phyloP scores from a whole-genome alignment of 2,113 vertebrate species.

The Cochlearius cochlearius region DNA sequence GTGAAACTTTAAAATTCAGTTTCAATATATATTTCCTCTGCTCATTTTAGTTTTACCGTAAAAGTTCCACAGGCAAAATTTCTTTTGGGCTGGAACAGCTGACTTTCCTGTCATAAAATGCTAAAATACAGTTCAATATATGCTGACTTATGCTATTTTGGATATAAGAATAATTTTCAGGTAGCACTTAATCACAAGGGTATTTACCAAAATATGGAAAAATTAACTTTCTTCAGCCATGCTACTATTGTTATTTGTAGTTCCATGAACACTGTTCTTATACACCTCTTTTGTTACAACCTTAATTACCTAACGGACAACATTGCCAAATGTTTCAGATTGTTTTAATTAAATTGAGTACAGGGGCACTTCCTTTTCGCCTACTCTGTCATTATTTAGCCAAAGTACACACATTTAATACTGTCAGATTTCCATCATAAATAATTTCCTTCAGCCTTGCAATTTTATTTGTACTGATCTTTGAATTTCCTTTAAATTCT shows the following conservation, averaged over 20 bases:
- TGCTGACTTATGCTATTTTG: not conserved
- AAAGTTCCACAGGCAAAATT: not conserved
- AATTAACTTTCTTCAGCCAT: not conserved
- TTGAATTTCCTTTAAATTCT: not conserved
- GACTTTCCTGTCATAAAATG: not conserved
- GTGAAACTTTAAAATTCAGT: not conserved
- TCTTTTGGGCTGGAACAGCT: not conserved
- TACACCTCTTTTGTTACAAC: not conserved
- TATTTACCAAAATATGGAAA: not conserved
- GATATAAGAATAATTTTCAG: not conserved
- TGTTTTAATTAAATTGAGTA: conserved; percentile 29
- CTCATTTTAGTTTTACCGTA: not conserved
- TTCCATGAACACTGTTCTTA: not conserved
- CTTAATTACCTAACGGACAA: not conserved
- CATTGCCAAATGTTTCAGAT: not conserved
- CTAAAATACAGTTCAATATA: not conserved
- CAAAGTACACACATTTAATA: not conserved
- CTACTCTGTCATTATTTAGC: not conserved
- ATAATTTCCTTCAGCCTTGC: not conserved
- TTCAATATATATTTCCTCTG: not conserved
- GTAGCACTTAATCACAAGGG: not conserved
- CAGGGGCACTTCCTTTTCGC: not conserved
- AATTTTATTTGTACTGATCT: not conserved
- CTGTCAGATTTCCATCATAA: not conserved
- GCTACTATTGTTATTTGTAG: not conserved